Evolutionary conservation across 2,113 vertebrate species (phyloP).

Genomic region (Lipotes vexillifer): DNA sequence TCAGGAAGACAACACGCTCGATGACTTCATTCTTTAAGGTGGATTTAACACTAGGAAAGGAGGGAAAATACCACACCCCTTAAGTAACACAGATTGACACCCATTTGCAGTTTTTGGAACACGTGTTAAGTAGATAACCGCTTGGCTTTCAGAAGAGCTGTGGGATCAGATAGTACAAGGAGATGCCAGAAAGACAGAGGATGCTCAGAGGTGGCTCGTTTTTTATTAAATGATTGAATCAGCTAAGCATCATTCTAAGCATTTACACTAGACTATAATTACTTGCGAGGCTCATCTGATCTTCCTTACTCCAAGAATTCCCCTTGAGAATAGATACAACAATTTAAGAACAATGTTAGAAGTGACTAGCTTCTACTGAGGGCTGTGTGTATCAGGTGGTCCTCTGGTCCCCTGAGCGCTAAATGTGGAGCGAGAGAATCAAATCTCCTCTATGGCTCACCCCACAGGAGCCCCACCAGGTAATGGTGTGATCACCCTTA

Average conservation of each 20-base stretch:
- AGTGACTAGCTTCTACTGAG: neutral
- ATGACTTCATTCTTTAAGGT: constrained; percentile 42
- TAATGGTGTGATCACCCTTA: no score
- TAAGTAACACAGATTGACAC: neutral
- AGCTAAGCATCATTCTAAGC: neutral
- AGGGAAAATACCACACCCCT: neutral
- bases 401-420: neutral
- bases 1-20: constrained; percentile 60
- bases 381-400: neutral
- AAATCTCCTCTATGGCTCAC: neutral
- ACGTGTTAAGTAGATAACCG: neutral
- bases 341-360: neutral
- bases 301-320: neutral
- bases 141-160: neutral
- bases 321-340: neutral
- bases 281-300: neutral
- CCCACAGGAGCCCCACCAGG: neutral
- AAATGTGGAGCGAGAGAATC: neutral
- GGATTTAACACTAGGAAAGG: neutral
- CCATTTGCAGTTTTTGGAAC: neutral
- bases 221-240: neutral
- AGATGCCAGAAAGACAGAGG: neutral
- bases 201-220: neutral
- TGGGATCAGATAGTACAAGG: neutral
- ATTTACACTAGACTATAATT: neutral